Conservation (phyloP, 2,797 vertebrate genomes). For the Lithobates pipiens region DNA sequence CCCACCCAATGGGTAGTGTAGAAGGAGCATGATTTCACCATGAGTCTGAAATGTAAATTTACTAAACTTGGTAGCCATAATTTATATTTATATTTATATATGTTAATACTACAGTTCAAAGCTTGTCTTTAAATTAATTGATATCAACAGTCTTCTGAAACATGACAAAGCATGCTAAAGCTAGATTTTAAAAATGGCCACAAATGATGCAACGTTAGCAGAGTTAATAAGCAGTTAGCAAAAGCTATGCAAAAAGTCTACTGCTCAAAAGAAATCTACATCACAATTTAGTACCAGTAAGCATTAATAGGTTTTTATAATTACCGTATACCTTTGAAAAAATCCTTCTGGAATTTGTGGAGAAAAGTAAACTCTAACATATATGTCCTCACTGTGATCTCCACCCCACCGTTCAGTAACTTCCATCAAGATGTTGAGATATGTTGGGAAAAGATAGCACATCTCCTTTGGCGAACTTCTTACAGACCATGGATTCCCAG, state of each 20-base stretch:
- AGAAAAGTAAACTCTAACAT: constrained; percentile 74
- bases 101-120: no score
- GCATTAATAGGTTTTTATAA: not conserved
- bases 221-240: no score
- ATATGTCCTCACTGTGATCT: constrained; percentile 73
- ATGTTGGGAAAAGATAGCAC: constrained; percentile 78
- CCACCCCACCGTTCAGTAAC: constrained; percentile 75
- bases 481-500: constrained; percentile 66
- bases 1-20: constrained; percentile 75
- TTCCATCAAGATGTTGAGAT: constrained; percentile 69
- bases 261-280: no score
- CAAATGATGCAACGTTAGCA: no score
- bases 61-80: not conserved
- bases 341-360: constrained; percentile 78
- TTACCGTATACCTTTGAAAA: constrained; percentile 79
- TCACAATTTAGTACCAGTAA: not conserved
- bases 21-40: constrained; percentile 75
- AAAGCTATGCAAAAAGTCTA: no score
- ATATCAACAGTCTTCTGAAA: no score
- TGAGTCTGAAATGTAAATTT: constrained; percentile 67
- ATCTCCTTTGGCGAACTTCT: constrained; percentile 27
- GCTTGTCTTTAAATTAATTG: no score
- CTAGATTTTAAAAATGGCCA: no score
- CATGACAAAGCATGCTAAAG: no score
- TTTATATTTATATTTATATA: no score